Evolutionary conservation across 1,140 invertebrate genomes (phyloP), one percentile per base, ranked within the genome.

Genomic region (Aphaenogaster rudis): DNA sequence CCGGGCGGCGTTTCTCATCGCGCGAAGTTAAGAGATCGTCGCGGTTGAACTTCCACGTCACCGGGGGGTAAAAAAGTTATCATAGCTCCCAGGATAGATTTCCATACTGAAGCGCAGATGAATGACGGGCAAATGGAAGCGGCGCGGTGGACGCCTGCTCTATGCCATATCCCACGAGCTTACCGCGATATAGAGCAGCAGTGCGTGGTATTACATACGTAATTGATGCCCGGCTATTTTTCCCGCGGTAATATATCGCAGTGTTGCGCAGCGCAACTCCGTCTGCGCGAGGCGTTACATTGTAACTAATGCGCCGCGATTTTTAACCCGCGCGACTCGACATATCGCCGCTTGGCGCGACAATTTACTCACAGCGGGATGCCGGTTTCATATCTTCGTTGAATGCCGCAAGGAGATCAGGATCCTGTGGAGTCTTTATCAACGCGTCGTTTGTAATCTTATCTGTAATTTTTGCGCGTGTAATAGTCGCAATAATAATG

Each of bases 171-270:
- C 54, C 57, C 54, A 15, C 42, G 80, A 76, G 80, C 57, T 74
- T 76, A 61, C 42, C 54, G 69, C 69, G 54, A 84, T 76, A 61
- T 84, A 76, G 54, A 84, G 69, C 80, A 84, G 80, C 69, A 48
- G 69, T 84, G 57, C 67, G 80, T 76, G 69, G 45, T 84, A 84
- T 84, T 84, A 84, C 69, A 84, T 84, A 63, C 80, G 57, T 76
- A 84, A 84, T 84, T 84, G 80, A 84, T 84, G 80, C 69, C 4
- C 45, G 42, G 80, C 69, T 84, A 84, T 84, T 84, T 84, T 84
- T 84, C 33, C 28, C 52, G 28, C 33, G 11, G 13, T 63, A 74
- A 84, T 61, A 50, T 76, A 84, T 84, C 21, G 66, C 4, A n/a
- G 42, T 2, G 17, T 82, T 36, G 69, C 42, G 69, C 52, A 59